A percentile compares a stretch with the other conserved stretches of the same genome.
Evolutionary conservation across 2,113 vertebrate genomes (phyloP).

Genomic region (Nibea coibor): DNA sequence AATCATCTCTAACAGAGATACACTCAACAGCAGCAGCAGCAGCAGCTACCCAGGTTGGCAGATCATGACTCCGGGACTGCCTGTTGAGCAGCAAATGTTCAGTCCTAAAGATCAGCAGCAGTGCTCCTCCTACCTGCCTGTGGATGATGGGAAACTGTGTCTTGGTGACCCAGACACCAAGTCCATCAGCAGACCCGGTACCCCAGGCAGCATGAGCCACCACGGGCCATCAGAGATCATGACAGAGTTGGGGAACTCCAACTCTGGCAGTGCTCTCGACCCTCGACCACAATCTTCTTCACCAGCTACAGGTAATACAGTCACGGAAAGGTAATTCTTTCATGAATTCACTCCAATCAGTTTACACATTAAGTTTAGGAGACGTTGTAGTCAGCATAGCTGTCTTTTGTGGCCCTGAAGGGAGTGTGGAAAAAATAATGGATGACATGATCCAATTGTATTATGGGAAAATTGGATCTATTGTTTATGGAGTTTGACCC

Average conservation of each 20-base stretch:
- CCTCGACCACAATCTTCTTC: conserved; percentile 92
- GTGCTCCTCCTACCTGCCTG: conserved; percentile 75
- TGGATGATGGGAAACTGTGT: conserved; percentile 90
- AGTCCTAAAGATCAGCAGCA: conserved; percentile 87
- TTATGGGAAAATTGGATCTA: not conserved
- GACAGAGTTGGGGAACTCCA: conserved; percentile 88
- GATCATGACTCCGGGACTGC: conserved; percentile 93
- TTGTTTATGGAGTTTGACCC: not conserved
- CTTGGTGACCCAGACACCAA: conserved; percentile 92
- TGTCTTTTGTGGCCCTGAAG: not conserved
- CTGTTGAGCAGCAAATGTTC: conserved; percentile 92
- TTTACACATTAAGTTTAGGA: conserved; percentile 10
- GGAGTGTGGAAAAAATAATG: not conserved
- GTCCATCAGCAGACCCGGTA: conserved; percentile 91
- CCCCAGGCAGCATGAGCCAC: conserved; percentile 89
- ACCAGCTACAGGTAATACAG: conserved; percentile 91
- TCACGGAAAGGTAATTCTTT: not conserved
- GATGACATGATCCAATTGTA: not conserved
- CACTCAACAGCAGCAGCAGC: conserved; percentile 84
- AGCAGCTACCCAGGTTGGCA: conserved; percentile 97
- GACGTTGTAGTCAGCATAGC: not conserved
- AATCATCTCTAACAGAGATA: conserved; percentile 89
- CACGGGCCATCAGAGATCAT: conserved; percentile 91
- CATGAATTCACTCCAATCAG: not conserved
- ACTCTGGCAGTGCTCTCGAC: conserved; percentile 89